Conservation (phyloP, 2,113 vertebrate genomes). For the Boulengeromyrus knoepffleri region DNA sequence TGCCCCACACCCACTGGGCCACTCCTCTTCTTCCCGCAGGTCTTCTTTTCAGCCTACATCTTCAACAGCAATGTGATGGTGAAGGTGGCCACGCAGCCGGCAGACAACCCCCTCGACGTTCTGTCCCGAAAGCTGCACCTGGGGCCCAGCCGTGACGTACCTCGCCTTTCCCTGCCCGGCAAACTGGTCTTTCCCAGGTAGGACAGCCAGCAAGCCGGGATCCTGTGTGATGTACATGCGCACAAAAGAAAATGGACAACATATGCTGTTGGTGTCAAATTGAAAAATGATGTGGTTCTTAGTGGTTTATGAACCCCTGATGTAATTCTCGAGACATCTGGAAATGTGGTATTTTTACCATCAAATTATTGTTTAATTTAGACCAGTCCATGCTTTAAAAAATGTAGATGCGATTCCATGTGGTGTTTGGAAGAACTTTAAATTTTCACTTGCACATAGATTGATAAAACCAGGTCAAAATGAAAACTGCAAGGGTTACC, state of each 20-base stretch:
- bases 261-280: background rate
- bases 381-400: background rate
- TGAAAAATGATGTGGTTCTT: background rate
- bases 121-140: conserved; percentile 94
- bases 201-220: no score
- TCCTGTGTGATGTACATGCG: background rate
- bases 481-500: background rate
- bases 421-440: background rate
- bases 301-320: background rate
- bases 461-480: background rate
- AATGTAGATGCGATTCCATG: background rate
- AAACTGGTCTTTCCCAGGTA: conserved; percentile 98
- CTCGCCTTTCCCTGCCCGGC: conserved; percentile 89
- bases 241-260: background rate
- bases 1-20: background rate
- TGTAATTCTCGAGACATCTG: background rate
- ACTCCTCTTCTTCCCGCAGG: conserved; percentile 52
- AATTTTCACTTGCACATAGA: background rate
- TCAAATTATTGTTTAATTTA: background rate
- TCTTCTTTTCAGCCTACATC: conserved; percentile 99
- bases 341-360: background rate
- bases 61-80: conserved; percentile 99
- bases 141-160: conserved; percentile 88
- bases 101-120: conserved; percentile 94
- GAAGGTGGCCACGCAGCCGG: conserved; percentile 97